Percentiles rank a stretch among this genome's conserved stretches.
Evolutionary conservation across 2,888 invertebrate genomes (phyloP).

Genomic region (Melanostoma mellinum): DNA sequence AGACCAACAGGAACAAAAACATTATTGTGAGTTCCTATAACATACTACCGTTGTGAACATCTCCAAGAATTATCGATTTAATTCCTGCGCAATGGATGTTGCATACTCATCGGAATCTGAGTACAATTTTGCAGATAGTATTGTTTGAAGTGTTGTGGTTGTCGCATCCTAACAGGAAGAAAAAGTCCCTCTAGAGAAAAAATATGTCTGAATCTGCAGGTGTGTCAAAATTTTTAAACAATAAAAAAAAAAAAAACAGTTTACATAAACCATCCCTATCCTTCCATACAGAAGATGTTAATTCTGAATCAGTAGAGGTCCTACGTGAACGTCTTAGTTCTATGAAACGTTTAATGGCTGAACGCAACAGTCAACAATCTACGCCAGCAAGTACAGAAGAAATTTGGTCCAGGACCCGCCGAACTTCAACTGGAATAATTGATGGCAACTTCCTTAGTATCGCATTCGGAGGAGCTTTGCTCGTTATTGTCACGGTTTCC

Average conservation of each 20-base stretch:
- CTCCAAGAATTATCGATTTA: slow-evolving; percentile 31
- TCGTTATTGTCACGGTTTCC: slow-evolving; percentile 91
- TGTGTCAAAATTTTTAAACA: not conserved
- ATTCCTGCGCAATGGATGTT: slow-evolving; percentile 71
- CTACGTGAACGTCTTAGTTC: slow-evolving; percentile 89
- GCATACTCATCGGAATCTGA: slow-evolving; percentile 42
- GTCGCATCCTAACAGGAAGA: slow-evolving; percentile 17
- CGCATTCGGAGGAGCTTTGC: slow-evolving; percentile 90
- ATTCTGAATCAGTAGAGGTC: slow-evolving; percentile 90
- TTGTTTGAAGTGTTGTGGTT: slow-evolving; percentile 15
- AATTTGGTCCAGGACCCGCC: slow-evolving; percentile 80
- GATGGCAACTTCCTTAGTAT: slow-evolving; percentile 90
- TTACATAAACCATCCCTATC: not conserved
- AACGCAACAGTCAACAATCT: slow-evolving; percentile 83
- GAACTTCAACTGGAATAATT: slow-evolving; percentile 85
- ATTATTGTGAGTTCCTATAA: slow-evolving; percentile 18
- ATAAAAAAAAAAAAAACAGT: not conserved
- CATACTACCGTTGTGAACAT: slow-evolving; percentile 26
- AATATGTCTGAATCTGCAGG: slow-evolving; percentile 65
- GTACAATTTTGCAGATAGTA: slow-evolving; percentile 38
- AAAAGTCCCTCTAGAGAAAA: not conserved
- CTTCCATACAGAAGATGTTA: slow-evolving; percentile 78
- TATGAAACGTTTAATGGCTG: slow-evolving; percentile 92
- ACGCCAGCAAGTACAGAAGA: slow-evolving; percentile 80
- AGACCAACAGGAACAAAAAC: too few relatives aligned